phyloP scores from a whole-genome alignment of 1,140 invertebrate species.

The Penaeus japonicus region DNA sequence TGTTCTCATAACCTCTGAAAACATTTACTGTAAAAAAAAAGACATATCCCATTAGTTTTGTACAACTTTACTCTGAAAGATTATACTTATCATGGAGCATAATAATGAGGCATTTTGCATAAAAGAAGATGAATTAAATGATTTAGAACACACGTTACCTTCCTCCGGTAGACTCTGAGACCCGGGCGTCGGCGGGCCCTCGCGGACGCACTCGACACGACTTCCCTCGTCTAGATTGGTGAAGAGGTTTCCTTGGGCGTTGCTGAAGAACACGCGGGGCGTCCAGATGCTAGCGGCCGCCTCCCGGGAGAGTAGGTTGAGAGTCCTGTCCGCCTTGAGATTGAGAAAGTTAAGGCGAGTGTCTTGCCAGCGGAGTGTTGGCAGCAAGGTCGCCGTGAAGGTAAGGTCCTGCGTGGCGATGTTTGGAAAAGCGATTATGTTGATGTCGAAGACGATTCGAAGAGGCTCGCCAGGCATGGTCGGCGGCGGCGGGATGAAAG shows the following conservation, averaged over 20 bases:
- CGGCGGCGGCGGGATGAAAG: conserved; percentile 47
- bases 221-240: conserved; percentile 50
- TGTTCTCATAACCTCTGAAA: conserved; percentile 15
- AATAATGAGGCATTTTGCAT: no score
- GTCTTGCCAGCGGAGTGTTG: conserved; percentile 49
- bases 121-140: no score
- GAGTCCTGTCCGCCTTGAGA: conserved; percentile 51
- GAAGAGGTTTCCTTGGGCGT: conserved; percentile 53
- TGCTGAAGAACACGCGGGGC: conserved; percentile 51
- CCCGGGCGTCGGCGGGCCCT: conserved; percentile 15
- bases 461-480: neutral
- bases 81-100: no score
- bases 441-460: conserved; percentile 29
- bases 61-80: no score
- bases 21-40: conserved; percentile 6
- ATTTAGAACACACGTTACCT: conserved; percentile 13
- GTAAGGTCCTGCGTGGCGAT: conserved; percentile 21
- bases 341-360: conserved; percentile 47
- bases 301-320: conserved; percentile 47
- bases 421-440: conserved; percentile 48
- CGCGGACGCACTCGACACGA: conserved; percentile 38
- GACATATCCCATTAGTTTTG: no score
- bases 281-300: conserved; percentile 43
- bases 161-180: conserved; percentile 25
- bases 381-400: conserved; percentile 28